Base-by-base conservation (phyloP, 2,113 vertebrate species). In the Pyxicephalus adspersus region DNA sequence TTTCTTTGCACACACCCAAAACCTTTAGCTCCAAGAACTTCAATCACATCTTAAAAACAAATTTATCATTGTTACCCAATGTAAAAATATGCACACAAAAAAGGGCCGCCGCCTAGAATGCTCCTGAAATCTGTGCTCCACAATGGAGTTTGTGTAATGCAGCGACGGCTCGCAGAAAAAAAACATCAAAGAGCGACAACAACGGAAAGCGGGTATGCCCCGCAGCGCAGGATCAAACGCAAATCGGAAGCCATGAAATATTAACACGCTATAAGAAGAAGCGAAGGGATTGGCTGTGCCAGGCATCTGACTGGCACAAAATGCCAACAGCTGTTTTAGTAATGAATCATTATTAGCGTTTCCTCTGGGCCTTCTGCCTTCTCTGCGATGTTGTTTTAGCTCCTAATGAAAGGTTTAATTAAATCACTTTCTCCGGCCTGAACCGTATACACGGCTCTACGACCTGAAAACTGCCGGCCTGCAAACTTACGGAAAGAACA, bases 381-480 rank as follows among this genome's bases (percentile, higher is more conserved):
- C 54, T 7, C 54, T 7, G 16, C 22, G 34, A 23, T 65, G 34
- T 55, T 57, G 55, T 29, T 71, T 71, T 57, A 73, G 70, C 68
- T 64, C 51, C 45, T 52, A 73, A 74, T 81, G 68, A 81, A 74
- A 64, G 78, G 57, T 31, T 54, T 80, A 72, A 80, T 72, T 31
- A 80, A 72, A 80, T 28, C 67, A 26, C 22, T 57, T 61, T 50
- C 55, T 63, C 91, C 3, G 26, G 63, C 67, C 71, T 19, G 51
- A 63, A 70, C 52, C 19, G 67, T 71, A 45, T 52, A 72, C 52
- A 54, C 0, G 67, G 9, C 38, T 18, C 0, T 15, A 23, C 1
- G n/a, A 17, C 16, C 45, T 29, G 61, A 19, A 52, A 25, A 28
- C 7, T 50, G 20, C 31, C n/a, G 65, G 25, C 17, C 16, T 38